Conservation (phyloP, 2,888 invertebrate species). For the Asteroscopus sphinx region DNA sequence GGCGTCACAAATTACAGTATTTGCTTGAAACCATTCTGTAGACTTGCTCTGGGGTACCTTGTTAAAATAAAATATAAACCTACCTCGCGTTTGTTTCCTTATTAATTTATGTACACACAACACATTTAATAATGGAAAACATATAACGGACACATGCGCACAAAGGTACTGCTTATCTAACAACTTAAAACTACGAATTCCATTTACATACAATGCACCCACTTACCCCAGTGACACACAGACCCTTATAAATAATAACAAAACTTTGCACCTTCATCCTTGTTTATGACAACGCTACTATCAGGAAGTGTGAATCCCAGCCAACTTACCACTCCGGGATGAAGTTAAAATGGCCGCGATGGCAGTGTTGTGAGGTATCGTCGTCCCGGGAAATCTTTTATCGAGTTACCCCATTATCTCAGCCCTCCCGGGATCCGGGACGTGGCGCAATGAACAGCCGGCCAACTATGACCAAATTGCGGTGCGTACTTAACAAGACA, state of each 20-base stretch:
- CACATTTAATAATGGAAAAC: too few relatives aligned
- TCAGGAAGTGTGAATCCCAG: conserved; percentile 56
- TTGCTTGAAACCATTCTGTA: too few relatives aligned
- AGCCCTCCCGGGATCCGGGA: conserved; percentile 51
- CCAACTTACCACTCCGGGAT: conserved; percentile 60
- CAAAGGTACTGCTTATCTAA: too few relatives aligned
- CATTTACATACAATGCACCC: too few relatives aligned
- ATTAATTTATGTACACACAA: too few relatives aligned
- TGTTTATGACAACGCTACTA: conserved; percentile 59
- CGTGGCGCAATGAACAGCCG: conserved; percentile 51
- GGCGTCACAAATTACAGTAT: too few relatives aligned
- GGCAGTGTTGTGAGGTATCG: conserved; percentile 69
- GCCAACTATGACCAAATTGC: conserved; percentile 51
- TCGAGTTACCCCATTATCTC: conserved; percentile 83
- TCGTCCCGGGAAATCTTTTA: conserved; percentile 86
- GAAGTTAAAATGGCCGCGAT: conserved; percentile 63
- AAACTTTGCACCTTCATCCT: conserved; percentile 42
- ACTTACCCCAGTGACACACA: too few relatives aligned
- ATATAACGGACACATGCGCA: too few relatives aligned
- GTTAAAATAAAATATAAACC: too few relatives aligned
- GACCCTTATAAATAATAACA: conserved; percentile 37
- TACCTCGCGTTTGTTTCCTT: too few relatives aligned
- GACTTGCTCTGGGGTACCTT: too few relatives aligned
- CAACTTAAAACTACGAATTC: too few relatives aligned
- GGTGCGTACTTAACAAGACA: conserved; percentile 49